Evolutionary conservation across 92 coral and sea anemone genomes (phyloP), one percentile per base, ranked within the genome.

Genomic region (Heteractis magnifica): DNA sequence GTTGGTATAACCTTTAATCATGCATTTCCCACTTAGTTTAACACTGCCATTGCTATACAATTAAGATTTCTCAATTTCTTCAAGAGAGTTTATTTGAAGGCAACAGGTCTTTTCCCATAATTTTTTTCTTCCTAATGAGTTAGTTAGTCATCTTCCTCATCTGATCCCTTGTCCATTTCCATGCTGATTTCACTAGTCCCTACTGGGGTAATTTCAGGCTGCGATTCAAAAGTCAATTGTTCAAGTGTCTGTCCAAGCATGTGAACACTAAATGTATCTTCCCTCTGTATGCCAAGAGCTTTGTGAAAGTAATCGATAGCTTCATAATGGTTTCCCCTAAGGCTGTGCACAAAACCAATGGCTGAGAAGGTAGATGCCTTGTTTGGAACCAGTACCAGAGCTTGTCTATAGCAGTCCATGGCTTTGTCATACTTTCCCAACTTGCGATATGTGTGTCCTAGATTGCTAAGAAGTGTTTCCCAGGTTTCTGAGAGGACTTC

Each of bases 241-340:
- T 97, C 95, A 56, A 97, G 89, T 62, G 98, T 92, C 82, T 93
- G 93, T 53, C 98, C 97, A n/a, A 97, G 92, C 99, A 97, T 97
- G 82, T 97, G 99, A 64, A 97, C 98, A 84, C 99, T 94, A 84
- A 97, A 97, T 8, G 99, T 97, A 79, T 97, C 99, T 72, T 97
- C 99, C 51, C 97, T 89, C 78, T 94, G 95, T 34, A 97, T 79
- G 41, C 99, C 97, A 58, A 97, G 81, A n/a, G 99, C 99, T 80
- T 97, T 97, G 80, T 97, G 98, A 81, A 97, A 97, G 76, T 89
- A 94, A 90, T 88, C 92, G 10, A 97, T 87, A 52, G 99, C 99
- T 77, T 97, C 98, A 52, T 88, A 92, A 75, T 88, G 93, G 72
- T 97, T 94, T 75, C 99, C 99, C 14, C 88, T 90, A 18, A 97